Conservation (phyloP, 2,113 vertebrate species). For the Haliaeetus leucogaster region DNA sequence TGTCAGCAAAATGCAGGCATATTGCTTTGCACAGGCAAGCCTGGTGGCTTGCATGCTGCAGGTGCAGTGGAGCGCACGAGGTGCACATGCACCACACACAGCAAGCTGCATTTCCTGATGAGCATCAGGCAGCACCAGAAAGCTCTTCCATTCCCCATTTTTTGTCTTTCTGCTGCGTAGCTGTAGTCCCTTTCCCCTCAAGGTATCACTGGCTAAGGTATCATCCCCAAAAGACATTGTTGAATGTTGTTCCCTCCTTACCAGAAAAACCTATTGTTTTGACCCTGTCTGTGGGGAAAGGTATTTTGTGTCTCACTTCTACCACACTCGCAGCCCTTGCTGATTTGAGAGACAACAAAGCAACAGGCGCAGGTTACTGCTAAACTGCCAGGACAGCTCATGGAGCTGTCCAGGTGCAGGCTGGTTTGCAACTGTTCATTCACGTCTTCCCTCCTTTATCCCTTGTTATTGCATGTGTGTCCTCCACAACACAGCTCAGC, state of each 20-base stretch:
- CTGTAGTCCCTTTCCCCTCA: not conserved
- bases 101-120: not conserved
- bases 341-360: not conserved
- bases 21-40: not conserved
- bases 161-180: not conserved
- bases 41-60: not conserved
- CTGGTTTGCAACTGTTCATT: not conserved
- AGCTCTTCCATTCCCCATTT: not conserved
- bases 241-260: not conserved
- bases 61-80: rapidly evolving
- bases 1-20: not conserved
- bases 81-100: not conserved
- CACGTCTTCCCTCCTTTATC: not conserved
- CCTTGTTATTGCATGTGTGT: rapidly evolving
- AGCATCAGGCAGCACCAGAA: not conserved
- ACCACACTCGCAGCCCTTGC: not conserved
- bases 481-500: not conserved
- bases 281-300: not conserved
- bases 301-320: not conserved
- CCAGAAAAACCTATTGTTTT: not conserved
- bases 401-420: not conserved
- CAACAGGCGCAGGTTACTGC: not conserved
- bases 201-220: not conserved
- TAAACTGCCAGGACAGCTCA: not conserved
- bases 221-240: not conserved